Base-by-base conservation (phyloP, 2,888 invertebrate species). In the Drosophila dives region DNA sequence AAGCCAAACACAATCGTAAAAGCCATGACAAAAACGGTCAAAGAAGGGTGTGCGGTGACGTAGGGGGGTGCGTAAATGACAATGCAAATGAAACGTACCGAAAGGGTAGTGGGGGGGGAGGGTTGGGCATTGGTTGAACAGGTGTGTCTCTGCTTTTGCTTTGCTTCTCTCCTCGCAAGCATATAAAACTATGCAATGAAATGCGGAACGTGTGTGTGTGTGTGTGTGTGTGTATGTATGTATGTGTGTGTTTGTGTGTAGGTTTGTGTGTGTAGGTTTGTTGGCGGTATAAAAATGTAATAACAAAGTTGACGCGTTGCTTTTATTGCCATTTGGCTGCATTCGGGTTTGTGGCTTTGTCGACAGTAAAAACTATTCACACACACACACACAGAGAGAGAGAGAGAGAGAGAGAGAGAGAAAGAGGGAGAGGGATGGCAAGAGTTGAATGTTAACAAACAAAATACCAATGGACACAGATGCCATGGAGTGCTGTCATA, bases 401-500 rank as follows among this genome's bases (percentile, higher is more conserved):
- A 54, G 12, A 36, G 26, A 60, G n/a, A 55, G 38, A 49, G 29
- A 38, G 17, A 49, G 20, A 64, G 45, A 53, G 50, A 38, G 20
- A 33, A 26, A 53, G 54, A 45, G 49, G 45, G 51, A 33, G 33
- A 5, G 42, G 33, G 20, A 15, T 15, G 7, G 45, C 7, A 15
- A 45, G 45, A 51, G 59, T 40, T 51, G 49, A 63, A 69, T 88
- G 84, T 86, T 86, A 80, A 83, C 84, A 83, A 88, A 78, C 86
- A 86, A 86, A 88, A 84, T 83, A 73, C 83, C 84, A 89, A 89
- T 85, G 89, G 89, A 77, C 83, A 85, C 86, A 86, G 81, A 69
- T 75, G 73, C 64, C 65, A 58, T 53, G 55, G 69, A 71, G 71
- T 80, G 74, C 68, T 83, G 72, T 83, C 83, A 85, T 88, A 88